These are phyloP conservation scores for Campoletis raptor DNA, from an alignment of 2,888 invertebrate species.

Conservation along the genomic window DNA sequence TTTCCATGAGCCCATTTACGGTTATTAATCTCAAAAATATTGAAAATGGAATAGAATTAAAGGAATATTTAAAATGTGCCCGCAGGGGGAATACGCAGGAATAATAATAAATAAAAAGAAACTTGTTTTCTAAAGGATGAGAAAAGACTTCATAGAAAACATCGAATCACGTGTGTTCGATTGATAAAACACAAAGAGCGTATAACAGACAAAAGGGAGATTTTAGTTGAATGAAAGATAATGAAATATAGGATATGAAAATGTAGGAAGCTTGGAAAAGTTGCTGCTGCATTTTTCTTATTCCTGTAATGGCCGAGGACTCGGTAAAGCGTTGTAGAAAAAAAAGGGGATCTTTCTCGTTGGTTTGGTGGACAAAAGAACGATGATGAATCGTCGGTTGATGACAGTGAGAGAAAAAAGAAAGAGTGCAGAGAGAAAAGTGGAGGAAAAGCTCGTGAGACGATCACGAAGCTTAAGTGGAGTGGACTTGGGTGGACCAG, in stretches of 20 bases:
- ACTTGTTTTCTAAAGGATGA: neutral
- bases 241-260: slow-evolving; percentile 6
- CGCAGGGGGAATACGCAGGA: no score
- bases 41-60: no score
- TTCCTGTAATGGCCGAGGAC: neutral
- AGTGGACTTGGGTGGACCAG: slow-evolving; percentile 38
- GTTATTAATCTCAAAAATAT: no score
- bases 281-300: neutral
- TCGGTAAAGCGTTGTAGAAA: neutral
- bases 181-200: neutral
- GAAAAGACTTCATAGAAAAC: neutral
- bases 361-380: slow-evolving; percentile 71
- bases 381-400: slow-evolving; percentile 79
- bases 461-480: slow-evolving; percentile 33
- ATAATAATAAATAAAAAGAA: neutral
- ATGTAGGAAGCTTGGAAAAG: slow-evolving; percentile 14
- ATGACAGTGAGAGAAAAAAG: slow-evolving; percentile 75
- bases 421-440: slow-evolving; percentile 50
- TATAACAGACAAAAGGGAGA: neutral
- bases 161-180: neutral
- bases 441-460: slow-evolving; percentile 8
- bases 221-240: neutral
- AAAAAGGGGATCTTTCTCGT: slow-evolving; percentile 1
- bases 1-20: no score
- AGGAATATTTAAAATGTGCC: no score